phyloP scores from a whole-genome alignment of 1,140 invertebrate species.

The Coptotermes formosanus region DNA sequence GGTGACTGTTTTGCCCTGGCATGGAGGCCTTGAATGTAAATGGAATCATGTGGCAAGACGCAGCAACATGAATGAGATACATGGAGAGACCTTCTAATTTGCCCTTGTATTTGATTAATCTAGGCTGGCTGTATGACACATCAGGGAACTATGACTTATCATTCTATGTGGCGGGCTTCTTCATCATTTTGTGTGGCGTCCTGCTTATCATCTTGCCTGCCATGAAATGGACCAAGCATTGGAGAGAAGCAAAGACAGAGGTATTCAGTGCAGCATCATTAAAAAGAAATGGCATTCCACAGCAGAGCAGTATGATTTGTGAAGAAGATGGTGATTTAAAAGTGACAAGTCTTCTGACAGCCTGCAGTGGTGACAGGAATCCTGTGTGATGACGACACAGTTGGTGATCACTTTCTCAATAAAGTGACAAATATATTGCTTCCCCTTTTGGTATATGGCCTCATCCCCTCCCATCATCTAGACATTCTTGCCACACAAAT shows the following conservation, averaged over 20 bases:
- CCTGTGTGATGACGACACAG: not conserved
- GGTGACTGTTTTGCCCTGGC: too few relatives aligned
- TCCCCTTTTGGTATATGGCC: too few relatives aligned
- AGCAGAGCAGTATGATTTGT: not conserved
- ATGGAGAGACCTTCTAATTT: not conserved
- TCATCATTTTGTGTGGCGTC: constrained; percentile 79
- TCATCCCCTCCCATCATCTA: too few relatives aligned
- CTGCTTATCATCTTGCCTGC: constrained; percentile 67
- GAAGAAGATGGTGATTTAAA: not conserved
- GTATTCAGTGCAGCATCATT: not conserved
- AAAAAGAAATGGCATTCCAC: not conserved
- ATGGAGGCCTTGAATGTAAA: too few relatives aligned
- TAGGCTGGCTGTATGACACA: constrained; percentile 78
- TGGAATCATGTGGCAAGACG: not conserved
- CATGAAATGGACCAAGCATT: constrained; percentile 15
- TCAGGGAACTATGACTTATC: constrained; percentile 78
- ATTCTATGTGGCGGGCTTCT: constrained; percentile 82
- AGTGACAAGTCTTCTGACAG: not conserved
- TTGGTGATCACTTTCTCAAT: too few relatives aligned
- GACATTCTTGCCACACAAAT: too few relatives aligned
- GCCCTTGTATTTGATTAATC: constrained; percentile 44
- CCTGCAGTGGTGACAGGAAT: not conserved
- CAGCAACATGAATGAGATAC: not conserved
- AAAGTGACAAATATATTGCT: too few relatives aligned
- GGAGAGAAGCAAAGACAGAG: not conserved